Evolutionary conservation across 2,888 invertebrate genomes (phyloP).

Genomic region (Spodoptera exigua): DNA sequence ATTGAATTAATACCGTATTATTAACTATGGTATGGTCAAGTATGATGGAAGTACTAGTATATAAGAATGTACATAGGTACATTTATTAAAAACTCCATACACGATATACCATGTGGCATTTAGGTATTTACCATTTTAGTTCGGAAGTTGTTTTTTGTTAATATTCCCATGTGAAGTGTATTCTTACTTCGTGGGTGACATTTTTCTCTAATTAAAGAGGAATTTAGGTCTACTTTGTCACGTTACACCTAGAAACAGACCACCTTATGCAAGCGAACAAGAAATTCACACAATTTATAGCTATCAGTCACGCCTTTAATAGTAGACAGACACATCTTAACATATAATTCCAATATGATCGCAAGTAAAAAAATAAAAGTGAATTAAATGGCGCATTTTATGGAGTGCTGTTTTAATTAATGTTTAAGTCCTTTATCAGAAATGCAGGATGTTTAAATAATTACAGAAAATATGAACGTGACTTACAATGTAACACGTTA

Average conservation of each 20-base stretch:
- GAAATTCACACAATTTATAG: constrained; percentile 43
- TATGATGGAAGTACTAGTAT: too few relatives aligned
- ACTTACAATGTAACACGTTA: constrained; percentile 42
- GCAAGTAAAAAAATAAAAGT: constrained; percentile 34
- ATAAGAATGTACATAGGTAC: too few relatives aligned
- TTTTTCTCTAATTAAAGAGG: constrained; percentile 35
- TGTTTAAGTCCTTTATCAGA: constrained; percentile 21
- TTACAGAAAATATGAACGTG: constrained; percentile 29
- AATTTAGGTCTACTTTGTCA: constrained; percentile 44
- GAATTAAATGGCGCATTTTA: constrained; percentile 30
- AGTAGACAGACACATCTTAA: constrained; percentile 33
- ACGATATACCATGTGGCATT: constrained; percentile 7
- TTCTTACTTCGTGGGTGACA: constrained; percentile 16
- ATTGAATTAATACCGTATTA: too few relatives aligned
- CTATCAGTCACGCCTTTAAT: constrained; percentile 37
- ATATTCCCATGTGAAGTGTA: constrained; percentile 18
- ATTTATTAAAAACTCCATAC: constrained; percentile 1
- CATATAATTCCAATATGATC: constrained; percentile 26
- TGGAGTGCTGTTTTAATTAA: constrained; percentile 45
- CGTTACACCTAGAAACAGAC: constrained; percentile 43
- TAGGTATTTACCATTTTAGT: constrained; percentile 15
- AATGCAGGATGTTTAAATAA: constrained; percentile 32
- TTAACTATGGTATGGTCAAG: too few relatives aligned
- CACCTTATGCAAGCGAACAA: constrained; percentile 15
- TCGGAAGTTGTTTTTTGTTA: neutral